Base-by-base conservation (phyloP, 2,888 invertebrate genomes). In the Neoscelio sp. region DNA sequence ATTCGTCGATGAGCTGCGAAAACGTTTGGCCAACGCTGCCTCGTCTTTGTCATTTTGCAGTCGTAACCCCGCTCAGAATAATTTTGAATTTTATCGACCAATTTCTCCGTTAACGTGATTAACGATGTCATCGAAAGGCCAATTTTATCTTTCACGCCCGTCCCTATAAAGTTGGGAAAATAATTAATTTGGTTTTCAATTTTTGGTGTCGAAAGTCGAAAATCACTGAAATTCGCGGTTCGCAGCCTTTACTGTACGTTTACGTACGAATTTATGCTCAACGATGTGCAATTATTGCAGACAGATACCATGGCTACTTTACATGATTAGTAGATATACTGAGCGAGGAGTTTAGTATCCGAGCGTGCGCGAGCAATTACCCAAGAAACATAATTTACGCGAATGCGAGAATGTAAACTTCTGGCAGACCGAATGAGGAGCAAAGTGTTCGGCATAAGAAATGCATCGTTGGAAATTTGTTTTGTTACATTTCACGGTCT, bases 311-410 rank as follows among this genome's bases (percentile, higher is more conserved):
- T 40, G 76, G 82, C 83, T 82, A 81, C 81, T 84, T 85, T 81
- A 82, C 84, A 82, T 81, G 85, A 85, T 87, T 84, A 85, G 82
- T 83, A 78, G 82, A 80, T 82, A 78, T 56, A 38, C 67, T 58
- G 28, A 44, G 71, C 44, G 46, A 50, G 68, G 79, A 83, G 83
- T 82, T 83, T 80, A 82, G 82, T 78, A 79, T 82, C 67, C 77
- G 80, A 65, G 52, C 52, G 80, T 71, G 81, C 67, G 81, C 83
- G 80, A 74, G 83, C 83, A 87, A 88, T 88, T 88, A 87, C 82
- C 83, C 80, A 73, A 82, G 85, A 83, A 87, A 85, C 85, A 83
- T 87, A 84, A 87, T 86, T 87, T 84, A 82, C 84, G 73, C 80
- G 70, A 60, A 73, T 56, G 54, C 73, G 70, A 79, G 80, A 75